These are phyloP conservation scores for Eublepharis macularius DNA, from an alignment of 2,113 vertebrate genomes.

Conservation along the genomic window DNA sequence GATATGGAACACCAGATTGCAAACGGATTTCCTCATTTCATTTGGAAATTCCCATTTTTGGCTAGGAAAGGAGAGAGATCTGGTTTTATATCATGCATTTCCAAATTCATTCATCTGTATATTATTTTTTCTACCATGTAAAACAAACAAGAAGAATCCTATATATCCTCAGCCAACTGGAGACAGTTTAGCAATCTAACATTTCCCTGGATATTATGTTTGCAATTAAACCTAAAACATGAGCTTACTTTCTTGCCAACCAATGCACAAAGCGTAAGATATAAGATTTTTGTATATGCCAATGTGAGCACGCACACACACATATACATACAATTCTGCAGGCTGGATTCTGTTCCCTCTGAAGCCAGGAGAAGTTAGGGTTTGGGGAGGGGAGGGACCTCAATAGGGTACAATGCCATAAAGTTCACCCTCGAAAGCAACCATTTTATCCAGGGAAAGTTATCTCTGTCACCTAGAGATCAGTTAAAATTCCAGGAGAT, in stretches of 20 bases:
- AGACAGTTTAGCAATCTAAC: neutral
- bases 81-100: neutral
- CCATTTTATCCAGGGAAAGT: too few relatives aligned
- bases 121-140: neutral
- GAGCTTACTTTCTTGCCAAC: neutral
- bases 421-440: too few relatives aligned
- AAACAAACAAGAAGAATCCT: neutral
- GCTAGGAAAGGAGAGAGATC: neutral
- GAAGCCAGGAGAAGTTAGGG: neutral
- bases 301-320: too few relatives aligned
- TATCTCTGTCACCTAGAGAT: too few relatives aligned
- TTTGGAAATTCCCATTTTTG: neutral
- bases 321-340: too few relatives aligned
- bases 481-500: too few relatives aligned
- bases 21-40: too few relatives aligned
- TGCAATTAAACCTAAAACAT: neutral
- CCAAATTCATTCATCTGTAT: slow-evolving; percentile 6
- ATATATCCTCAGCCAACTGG: neutral
- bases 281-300: too few relatives aligned
- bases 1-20: too few relatives aligned
- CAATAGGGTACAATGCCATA: too few relatives aligned
- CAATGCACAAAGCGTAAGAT: neutral
- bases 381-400: too few relatives aligned
- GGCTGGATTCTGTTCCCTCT: neutral
- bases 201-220: neutral